Base-by-base conservation (phyloP, 2,888 invertebrate species). In the Euphydryas editha region DNA sequence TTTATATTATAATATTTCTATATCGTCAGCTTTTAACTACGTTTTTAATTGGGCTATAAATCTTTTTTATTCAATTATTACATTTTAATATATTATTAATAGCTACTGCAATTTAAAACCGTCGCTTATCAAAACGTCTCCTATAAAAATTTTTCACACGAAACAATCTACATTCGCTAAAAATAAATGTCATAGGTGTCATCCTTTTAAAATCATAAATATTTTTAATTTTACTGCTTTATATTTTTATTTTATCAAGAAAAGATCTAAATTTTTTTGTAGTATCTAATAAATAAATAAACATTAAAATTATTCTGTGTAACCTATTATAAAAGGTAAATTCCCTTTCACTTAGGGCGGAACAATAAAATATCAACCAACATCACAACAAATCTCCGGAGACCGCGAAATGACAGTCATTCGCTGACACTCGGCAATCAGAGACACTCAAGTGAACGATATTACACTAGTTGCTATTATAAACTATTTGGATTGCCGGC, bases 381-480 rank as follows among this genome's bases (percentile, higher is more conserved):
- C 76, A 74, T 76, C 78, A 79, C 78, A 78, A 78, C 81, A 81
- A 74, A 49, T 13, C 49, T 49, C 20, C 11, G 20, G 21, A 20
- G 20, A 49, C 59, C 70, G 67, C 67, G 68, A 75, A 82, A 83
- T 79, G 72, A 82, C 78, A 72, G 79, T 83, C 77, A 51, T 83
- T 82, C 75, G 65, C 70, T 62, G 68, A 70, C 67, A 70, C 71
- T 66, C 67, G 51, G 73, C 71, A 75, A 75, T 74, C 72, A 69
- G 60, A 66, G 70, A 63, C 66, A 62, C 64, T 68, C 56, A 47
- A 61, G 57, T 67, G 59, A 44, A 51, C 57, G 62, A 63, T 67
- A 67, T 63, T 64, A 60, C 57, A 67, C 60, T 63, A 70, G 54
- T 72, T 72, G 68, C 71, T 73, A 73, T 76, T 72, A 67, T 70